Evolutionary conservation across 2,888 invertebrate genomes (phyloP).

Genomic region (Drosophila kokeensis): DNA sequence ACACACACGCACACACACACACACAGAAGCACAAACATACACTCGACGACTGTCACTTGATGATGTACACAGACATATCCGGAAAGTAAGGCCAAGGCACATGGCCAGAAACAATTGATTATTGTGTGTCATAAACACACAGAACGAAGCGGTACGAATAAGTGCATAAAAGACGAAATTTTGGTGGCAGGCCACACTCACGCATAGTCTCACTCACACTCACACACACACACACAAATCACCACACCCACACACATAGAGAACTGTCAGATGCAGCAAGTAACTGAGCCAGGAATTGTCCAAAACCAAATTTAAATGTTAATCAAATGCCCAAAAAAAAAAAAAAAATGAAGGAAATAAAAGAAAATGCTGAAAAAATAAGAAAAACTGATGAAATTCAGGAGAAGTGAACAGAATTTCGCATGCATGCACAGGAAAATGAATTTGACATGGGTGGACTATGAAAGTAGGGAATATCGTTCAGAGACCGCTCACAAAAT

Average conservation of each 20-base stretch:
- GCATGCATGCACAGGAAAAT: constrained; percentile 81
- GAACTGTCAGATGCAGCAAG: constrained; percentile 70
- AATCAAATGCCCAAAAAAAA: constrained; percentile 63
- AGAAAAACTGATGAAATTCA: constrained; percentile 39
- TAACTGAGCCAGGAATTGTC: constrained; percentile 41
- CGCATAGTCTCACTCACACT: neutral
- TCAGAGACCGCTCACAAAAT: constrained; percentile 47
- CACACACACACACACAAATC: neutral
- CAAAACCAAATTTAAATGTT: constrained; percentile 77
- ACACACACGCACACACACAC: constrained; percentile 16
- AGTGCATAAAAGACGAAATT: constrained; percentile 53
- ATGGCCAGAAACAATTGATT: constrained; percentile 78
- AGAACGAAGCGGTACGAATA: constrained; percentile 9
- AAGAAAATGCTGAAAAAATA: constrained; percentile 2
- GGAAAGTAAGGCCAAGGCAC: constrained; percentile 38
- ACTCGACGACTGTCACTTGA: constrained; percentile 36
- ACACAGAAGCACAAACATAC: constrained; percentile 2
- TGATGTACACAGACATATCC: constrained; percentile 2
- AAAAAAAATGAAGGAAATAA: constrained; percentile 10
- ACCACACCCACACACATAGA: constrained; percentile 4
- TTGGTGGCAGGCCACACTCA: constrained; percentile 28
- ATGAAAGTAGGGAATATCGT: constrained; percentile 18
- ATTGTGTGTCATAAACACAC: constrained; percentile 76
- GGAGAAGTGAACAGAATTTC: constrained; percentile 57
- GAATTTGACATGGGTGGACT: constrained; percentile 72